phyloP scores from a whole-genome alignment of 2,888 invertebrate species.

The Neoscelio sp. region DNA sequence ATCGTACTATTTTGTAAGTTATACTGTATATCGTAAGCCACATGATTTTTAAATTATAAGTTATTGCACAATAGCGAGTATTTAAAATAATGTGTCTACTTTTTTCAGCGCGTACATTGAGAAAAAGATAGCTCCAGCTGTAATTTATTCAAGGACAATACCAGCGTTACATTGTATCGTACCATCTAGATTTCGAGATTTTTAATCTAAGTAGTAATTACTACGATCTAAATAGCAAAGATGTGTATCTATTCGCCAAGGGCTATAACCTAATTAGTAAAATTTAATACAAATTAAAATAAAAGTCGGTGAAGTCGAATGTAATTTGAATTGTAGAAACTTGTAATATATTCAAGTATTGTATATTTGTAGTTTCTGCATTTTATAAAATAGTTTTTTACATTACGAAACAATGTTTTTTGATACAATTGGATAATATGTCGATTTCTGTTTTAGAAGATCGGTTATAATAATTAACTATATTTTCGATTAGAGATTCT shows the following conservation, averaged over 20 bases:
- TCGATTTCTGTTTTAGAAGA: too few species aligned
- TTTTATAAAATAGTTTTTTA: too few species aligned
- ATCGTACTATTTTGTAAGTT: too few species aligned
- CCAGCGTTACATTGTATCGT: conserved; percentile 51
- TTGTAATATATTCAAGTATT: too few species aligned
- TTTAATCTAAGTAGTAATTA: conserved; percentile 54
- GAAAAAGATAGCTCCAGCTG: conserved; percentile 43
- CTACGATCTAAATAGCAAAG: conserved; percentile 62
- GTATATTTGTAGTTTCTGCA: too few species aligned
- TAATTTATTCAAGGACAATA: conserved; percentile 63
- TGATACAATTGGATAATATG: too few species aligned
- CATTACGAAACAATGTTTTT: too few species aligned
- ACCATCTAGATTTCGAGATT: conserved; percentile 60
- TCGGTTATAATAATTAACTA: too few species aligned
- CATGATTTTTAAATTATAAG: conserved; percentile 24
- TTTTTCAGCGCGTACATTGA: conserved; percentile 46
- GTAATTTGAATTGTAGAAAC: too few species aligned
- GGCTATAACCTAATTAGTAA: conserved; percentile 52
- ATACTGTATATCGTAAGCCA: conserved; percentile 5
- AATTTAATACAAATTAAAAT: conserved; percentile 11
- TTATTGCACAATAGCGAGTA: conserved; percentile 11
- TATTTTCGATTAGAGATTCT: too few species aligned
- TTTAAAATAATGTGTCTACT: conserved; percentile 48
- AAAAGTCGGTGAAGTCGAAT: background rate
- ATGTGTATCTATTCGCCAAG: conserved; percentile 39